Evolutionary conservation across 2,113 vertebrate species (phyloP).

Genomic region (Sylvilagus bachmani): DNA sequence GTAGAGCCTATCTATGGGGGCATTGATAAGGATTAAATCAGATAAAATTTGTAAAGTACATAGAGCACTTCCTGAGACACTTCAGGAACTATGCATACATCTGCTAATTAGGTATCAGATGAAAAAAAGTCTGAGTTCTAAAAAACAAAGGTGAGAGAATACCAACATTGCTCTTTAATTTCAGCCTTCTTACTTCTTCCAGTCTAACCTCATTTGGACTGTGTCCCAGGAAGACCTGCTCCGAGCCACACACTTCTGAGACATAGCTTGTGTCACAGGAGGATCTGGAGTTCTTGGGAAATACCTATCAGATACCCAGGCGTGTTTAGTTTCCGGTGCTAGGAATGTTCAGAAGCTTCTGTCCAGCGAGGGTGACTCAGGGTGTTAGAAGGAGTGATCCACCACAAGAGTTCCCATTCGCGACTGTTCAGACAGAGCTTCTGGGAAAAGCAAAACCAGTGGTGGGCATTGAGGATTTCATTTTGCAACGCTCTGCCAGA

Average conservation of each 20-base stretch:
- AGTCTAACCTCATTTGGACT: not conserved
- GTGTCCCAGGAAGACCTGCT: not conserved
- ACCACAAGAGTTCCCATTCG: slow-evolving; percentile 52
- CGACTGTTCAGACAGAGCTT: slow-evolving; percentile 50
- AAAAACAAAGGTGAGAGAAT: not conserved
- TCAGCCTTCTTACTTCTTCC: not conserved
- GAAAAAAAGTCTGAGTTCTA: not conserved
- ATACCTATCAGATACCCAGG: not conserved
- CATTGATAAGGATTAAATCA: slow-evolving; percentile 41
- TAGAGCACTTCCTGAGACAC: not conserved
- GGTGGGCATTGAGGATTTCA: not conserved
- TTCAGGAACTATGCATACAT: not conserved
- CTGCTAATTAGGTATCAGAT: slow-evolving; percentile 29
- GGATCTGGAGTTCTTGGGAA: not conserved
- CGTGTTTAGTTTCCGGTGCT: not conserved
- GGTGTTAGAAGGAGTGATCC: not conserved
- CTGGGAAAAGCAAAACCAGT: slow-evolving; percentile 48
- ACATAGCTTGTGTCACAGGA: not conserved
- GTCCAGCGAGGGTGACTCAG: slow-evolving; percentile 66
- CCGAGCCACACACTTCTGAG: not conserved
- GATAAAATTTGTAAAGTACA: not conserved
- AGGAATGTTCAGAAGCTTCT: not conserved
- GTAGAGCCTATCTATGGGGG: not conserved
- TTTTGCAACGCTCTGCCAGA: not conserved
- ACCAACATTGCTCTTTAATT: not conserved